Conservation (phyloP, 2,113 vertebrate genomes). For the Daboia siamensis region DNA sequence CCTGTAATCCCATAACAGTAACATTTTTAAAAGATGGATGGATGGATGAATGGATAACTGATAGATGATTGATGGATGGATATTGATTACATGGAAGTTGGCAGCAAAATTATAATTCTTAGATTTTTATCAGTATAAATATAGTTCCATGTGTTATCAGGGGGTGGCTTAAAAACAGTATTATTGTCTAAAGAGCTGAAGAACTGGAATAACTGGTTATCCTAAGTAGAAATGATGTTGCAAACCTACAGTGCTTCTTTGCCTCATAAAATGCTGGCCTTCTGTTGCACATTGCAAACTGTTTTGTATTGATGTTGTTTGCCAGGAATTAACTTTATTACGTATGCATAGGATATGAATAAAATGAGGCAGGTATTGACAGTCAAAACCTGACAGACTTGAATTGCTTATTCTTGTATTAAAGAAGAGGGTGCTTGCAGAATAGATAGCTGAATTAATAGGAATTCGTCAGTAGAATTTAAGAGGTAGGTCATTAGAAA, state of each 20-base stretch:
- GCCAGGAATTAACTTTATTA: background rate
- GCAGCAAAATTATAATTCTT: background rate
- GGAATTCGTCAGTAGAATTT: background rate
- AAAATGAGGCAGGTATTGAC: background rate
- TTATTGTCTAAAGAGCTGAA: background rate
- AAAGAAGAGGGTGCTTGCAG: background rate
- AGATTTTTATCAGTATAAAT: background rate
- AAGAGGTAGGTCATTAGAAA: background rate
- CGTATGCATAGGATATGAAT: background rate
- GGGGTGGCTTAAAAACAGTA: background rate
- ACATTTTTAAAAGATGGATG: background rate
- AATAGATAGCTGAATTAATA: background rate
- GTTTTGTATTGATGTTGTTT: background rate
- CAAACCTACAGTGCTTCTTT: background rate
- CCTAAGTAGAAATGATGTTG: background rate
- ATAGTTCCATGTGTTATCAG: background rate
- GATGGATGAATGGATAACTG: background rate
- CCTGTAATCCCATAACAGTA: background rate
- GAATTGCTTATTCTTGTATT: background rate
- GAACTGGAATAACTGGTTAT: background rate
- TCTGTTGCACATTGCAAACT: background rate
- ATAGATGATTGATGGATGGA: too few relatives aligned
- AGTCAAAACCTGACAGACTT: background rate
- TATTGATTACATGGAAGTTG: background rate
- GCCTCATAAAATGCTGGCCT: background rate